These are phyloP conservation scores for Empidonax alnorum DNA, from an alignment of 2,113 vertebrate species.

Conservation along the genomic window DNA sequence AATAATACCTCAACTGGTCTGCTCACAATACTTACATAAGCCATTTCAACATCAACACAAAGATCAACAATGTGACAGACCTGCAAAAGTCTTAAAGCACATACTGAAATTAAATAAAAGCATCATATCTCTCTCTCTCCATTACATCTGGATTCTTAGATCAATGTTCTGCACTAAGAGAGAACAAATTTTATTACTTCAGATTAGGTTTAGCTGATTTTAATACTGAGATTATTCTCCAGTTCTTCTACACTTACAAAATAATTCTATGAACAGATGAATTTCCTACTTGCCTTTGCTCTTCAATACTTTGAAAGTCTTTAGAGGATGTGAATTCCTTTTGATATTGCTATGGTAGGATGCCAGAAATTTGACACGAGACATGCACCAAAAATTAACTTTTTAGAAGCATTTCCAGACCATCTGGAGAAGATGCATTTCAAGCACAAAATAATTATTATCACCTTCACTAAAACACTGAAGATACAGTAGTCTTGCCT, in stretches of 20 bases:
- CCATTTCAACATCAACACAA: not conserved
- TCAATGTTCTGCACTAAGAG: not conserved
- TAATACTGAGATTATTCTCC: not conserved
- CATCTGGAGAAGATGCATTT: conserved; percentile 46
- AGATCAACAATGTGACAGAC: not conserved
- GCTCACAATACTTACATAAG: not conserved
- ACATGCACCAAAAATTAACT: conserved; percentile 36
- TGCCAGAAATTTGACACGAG: conserved; percentile 42
- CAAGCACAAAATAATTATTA: conserved; percentile 53
- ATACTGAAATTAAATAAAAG: not conserved
- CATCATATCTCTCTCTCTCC: not conserved
- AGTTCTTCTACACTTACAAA: not conserved
- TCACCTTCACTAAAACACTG: conserved; percentile 23
- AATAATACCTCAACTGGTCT: not conserved
- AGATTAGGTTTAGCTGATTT: not conserved
- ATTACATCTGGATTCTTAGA: not conserved
- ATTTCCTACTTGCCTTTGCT: not conserved
- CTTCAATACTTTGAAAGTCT: not conserved
- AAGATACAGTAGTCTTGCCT: conserved; percentile 31
- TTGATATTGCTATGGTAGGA: conserved; percentile 1
- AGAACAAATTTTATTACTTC: not conserved
- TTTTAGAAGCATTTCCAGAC: conserved; percentile 67
- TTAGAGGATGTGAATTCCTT: conserved; percentile 13
- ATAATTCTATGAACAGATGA: not conserved
- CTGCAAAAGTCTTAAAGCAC: not conserved